A percentile compares a stretch with the other conserved stretches of the same genome.
phyloP scores from a whole-genome alignment of 2,888 invertebrate species.

The Ophion ellenae region DNA sequence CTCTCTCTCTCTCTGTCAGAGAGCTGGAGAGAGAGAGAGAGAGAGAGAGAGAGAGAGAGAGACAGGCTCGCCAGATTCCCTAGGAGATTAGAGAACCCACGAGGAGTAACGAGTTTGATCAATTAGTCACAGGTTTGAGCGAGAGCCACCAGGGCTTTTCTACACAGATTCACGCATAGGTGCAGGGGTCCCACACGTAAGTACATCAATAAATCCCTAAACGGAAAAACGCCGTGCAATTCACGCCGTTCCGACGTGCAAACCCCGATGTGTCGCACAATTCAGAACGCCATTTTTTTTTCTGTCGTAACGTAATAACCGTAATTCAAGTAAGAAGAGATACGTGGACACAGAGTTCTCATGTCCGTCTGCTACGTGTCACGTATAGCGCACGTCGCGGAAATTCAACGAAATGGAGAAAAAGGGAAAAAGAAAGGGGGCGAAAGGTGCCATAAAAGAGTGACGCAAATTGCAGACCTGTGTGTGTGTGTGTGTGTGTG shows the following conservation, averaged over 20 bases:
- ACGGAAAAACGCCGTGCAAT: not conserved
- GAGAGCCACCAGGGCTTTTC: not conserved
- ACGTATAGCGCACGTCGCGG: not conserved
- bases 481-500: not conserved
- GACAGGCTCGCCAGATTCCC: constrained; percentile 10
- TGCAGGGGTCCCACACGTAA: not conserved
- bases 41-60: constrained; percentile 10
- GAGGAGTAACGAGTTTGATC: constrained; percentile 51
- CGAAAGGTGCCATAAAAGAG: constrained; percentile 24
- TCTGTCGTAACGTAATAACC: not conserved
- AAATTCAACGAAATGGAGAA: not conserved
- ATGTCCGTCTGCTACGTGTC: not conserved
- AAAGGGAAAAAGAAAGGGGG: not conserved
- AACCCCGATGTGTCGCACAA: not conserved
- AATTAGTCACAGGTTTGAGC: constrained; percentile 41
- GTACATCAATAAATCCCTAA: not conserved
- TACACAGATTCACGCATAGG: not conserved
- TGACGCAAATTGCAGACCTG: constrained; percentile 51
- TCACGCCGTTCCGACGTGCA: not conserved
- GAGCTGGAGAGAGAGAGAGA: constrained; percentile 18
- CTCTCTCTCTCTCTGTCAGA: too few species aligned
- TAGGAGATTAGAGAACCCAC: constrained; percentile 42
- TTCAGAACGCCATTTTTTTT: not conserved
- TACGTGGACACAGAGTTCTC: not conserved
- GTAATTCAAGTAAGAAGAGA: not conserved